A percentile compares a stretch with the other conserved stretches of the same genome.
phyloP scores from a whole-genome alignment of 2,113 vertebrate genomes.

The Proteles cristata region DNA sequence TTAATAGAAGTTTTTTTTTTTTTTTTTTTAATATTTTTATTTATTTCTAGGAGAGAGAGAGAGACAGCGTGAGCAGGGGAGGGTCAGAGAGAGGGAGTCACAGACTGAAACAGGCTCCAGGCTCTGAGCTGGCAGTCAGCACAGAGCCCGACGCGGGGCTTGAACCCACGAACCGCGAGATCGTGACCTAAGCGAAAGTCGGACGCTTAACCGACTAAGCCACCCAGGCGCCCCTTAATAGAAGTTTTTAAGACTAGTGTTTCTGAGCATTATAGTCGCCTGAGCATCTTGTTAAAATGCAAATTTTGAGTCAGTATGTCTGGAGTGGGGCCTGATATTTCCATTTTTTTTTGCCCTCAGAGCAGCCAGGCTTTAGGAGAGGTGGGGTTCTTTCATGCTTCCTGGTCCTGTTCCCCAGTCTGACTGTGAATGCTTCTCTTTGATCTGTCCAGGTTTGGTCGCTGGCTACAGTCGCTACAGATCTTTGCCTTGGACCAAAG shows the following conservation, averaged over 20 bases:
- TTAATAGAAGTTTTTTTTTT: too few species aligned
- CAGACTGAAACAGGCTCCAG: too few species aligned
- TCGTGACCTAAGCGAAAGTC: too few species aligned
- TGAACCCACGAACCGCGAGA: too few species aligned
- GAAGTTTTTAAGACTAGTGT: background rate
- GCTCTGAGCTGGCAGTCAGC: too few species aligned
- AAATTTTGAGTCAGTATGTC: background rate
- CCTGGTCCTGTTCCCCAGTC: background rate
- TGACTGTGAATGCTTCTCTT: slow-evolving; percentile 47
- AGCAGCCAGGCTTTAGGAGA: background rate
- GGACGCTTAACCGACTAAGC: too few species aligned
- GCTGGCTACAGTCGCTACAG: slow-evolving; percentile 94
- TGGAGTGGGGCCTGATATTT: background rate
- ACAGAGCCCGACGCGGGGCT: too few species aligned
- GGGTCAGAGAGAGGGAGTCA: too few species aligned
- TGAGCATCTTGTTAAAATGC: background rate
- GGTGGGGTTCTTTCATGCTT: background rate
- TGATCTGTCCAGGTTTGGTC: slow-evolving; percentile 93
- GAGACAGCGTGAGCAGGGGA: too few species aligned
- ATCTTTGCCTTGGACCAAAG: slow-evolving; percentile 94
- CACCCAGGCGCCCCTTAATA: background rate
- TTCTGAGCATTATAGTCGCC: background rate
- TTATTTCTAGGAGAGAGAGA: too few species aligned
- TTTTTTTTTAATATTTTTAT: too few species aligned
- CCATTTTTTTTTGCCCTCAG: background rate